Evolutionary conservation across 2,888 invertebrate species (phyloP).

Genomic region (Tetheella fluctuosa): DNA sequence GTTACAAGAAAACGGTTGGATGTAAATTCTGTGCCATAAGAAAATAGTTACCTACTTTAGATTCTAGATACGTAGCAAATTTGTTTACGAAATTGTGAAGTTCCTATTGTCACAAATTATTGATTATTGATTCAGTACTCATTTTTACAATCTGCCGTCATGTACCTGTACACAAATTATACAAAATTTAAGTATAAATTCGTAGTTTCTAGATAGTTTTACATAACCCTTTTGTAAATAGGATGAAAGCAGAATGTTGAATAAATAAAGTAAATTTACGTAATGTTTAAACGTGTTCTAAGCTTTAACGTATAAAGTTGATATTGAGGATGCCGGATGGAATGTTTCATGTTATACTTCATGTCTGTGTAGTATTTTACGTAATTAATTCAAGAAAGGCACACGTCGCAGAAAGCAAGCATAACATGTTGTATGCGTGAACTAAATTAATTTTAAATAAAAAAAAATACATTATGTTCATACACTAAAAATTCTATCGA

Average conservation of each 20-base stretch:
- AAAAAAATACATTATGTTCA: too few relatives aligned
- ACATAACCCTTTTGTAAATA: slow-evolving; percentile 2
- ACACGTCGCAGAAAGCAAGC: neutral
- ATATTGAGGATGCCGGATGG: neutral
- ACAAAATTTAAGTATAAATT: neutral
- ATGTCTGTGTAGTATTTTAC: neutral
- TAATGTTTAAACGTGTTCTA: too few relatives aligned
- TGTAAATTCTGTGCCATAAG: neutral
- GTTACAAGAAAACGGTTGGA: neutral
- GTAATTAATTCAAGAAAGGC: neutral
- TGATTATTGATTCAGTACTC: neutral
- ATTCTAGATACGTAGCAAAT: neutral
- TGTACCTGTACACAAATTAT: too few relatives aligned
- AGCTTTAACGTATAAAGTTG: neutral
- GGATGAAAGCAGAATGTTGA: neutral
- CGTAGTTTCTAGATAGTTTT: neutral
- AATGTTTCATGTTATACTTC: neutral
- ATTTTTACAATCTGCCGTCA: too few relatives aligned
- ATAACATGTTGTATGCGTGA: too few relatives aligned
- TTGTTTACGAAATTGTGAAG: too few relatives aligned
- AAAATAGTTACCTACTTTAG: neutral
- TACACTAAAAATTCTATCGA: too few relatives aligned
- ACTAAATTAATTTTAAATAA: too few relatives aligned
- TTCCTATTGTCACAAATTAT: neutral
- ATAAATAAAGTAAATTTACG: neutral